Evolutionary conservation across 2,113 vertebrate species (phyloP), one percentile per base, ranked within the genome.

Genomic region (Xiphophorus maculatus): DNA sequence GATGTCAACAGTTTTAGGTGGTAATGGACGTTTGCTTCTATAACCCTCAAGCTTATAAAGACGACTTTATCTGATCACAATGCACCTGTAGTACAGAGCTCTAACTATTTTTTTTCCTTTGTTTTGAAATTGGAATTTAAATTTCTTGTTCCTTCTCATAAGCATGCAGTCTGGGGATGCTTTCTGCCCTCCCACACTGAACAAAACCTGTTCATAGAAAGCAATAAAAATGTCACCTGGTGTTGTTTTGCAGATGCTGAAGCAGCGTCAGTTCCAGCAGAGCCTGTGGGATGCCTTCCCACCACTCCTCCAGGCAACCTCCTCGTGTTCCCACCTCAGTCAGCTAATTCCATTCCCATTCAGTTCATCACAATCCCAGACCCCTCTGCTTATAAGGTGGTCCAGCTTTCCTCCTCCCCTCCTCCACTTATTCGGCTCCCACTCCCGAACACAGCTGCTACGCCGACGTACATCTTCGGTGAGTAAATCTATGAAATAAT

Each of bases 401-500:
- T 90, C 63, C 84, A 73, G 69, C 63, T 81, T 4, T 65, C 64
- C 35, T 51, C 67, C 33, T 44, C 80, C 33, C 69, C 64, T 66
- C 84, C 80, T 74, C 72, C 87, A 1, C 33, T 88, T 6, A 69
- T 92, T 40, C 27, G 66, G 5, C 61, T 90, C 27, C 76, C 80
- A 22, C 10, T 87, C 6, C 28, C 74, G 42, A 66, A 54, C 40
- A 63, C 74, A 5, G 28, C 81, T 15, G 15, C 82, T n/a, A 1
- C 76, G 9, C 81, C 87, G 14, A 82, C 89, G 3, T 94, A 86
- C 33, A 87, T 91, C 66, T 42, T 90, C 0, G 85, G 90, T 93
- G 63, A 87, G 88, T 82, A 22, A 0, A 40, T 29, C 29, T 6
- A 14, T 13, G 2, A 32, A 30, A 13, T 30, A 2, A 30, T 22